A percentile compares a stretch with the other conserved stretches of the same genome.
Evolutionary conservation across 2,888 invertebrate species (phyloP).

Genomic region (Lathronympha strigana): DNA sequence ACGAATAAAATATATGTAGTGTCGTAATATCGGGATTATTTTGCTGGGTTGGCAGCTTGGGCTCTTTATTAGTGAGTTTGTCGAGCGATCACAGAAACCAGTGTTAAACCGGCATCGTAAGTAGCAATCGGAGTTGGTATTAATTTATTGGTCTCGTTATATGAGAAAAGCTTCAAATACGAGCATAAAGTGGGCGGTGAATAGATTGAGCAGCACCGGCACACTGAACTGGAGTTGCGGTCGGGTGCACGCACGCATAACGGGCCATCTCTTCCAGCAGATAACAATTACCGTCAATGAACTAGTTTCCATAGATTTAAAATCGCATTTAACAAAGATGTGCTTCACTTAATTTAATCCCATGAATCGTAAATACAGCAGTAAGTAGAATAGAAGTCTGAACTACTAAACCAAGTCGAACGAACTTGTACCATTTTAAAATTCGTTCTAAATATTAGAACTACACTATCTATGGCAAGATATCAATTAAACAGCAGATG

Average conservation of each 20-base stretch:
- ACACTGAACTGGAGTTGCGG: constrained; percentile 29
- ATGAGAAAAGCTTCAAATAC: neutral
- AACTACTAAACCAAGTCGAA: neutral
- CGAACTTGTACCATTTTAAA: neutral
- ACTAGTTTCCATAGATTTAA: constrained; percentile 28
- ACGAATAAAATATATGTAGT: neutral
- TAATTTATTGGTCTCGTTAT: neutral
- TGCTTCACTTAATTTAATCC: neutral
- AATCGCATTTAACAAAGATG: neutral
- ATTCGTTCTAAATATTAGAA: neutral
- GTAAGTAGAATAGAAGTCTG: too few relatives aligned
- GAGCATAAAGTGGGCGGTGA: neutral
- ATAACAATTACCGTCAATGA: constrained; percentile 34
- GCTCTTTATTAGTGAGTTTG: neutral
- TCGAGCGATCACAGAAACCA: neutral
- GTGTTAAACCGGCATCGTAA: neutral
- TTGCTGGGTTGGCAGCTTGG: neutral
- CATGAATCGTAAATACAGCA: neutral
- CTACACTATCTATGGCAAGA: neutral
- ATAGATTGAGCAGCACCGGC: constrained; percentile 3
- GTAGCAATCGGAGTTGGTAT: neutral
- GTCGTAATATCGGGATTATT: neutral
- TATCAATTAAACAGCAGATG: constrained; percentile 3
- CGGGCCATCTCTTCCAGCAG: constrained; percentile 34
- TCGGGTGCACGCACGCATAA: constrained; percentile 36